Base-by-base conservation (phyloP, 2,888 invertebrate species). In the Spodoptera picta region DNA sequence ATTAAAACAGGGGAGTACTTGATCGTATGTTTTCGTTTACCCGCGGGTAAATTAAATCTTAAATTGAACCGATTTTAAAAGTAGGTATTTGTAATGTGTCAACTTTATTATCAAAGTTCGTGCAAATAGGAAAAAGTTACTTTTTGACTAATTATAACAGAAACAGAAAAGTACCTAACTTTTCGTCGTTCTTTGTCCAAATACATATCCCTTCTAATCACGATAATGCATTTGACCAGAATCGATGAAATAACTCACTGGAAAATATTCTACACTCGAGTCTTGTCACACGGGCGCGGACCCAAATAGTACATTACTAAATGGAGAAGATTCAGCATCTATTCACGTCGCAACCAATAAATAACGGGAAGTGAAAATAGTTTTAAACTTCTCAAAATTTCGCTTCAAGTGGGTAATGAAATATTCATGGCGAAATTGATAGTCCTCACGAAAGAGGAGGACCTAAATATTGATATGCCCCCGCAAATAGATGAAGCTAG, bases 401-500 rank as follows among this genome's bases (percentile, higher is more conserved):
- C 46, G 36, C 50, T 45, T 36, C 3, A 70, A 76, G 54, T 63
- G 54, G 27, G 42, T 53, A 60, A 70, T 67, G 47, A 56, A 72
- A 69, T 67, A 65, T 67, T 67, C 48, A 65, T 61, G 47, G 58
- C 5, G 14, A 60, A 67, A 77, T 73, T 67, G 36, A 73, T 71
- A 59, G 41, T 31, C 14, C 36, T 27, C 60, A 42, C 50, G 51
- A 60, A 52, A 42, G 44, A 9, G 19, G 14, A n/a, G 23, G 46
- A 60, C 31, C 3, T 46, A 36, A 43, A 52, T 64, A 58, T 64
- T 58, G 46, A 69, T 57, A 52, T 49, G 42, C 14, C 19, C 19
- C 19, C 49, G 19, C 19, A 54, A 66, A 64, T 65, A 62, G 61
- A 69, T 36, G 11, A 1, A 31, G 24, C 23, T 44, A 48, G 24